These are phyloP conservation scores for Cyrtorhinus lividipennis DNA, from an alignment of 1,140 invertebrate genomes.

Conservation along the genomic window DNA sequence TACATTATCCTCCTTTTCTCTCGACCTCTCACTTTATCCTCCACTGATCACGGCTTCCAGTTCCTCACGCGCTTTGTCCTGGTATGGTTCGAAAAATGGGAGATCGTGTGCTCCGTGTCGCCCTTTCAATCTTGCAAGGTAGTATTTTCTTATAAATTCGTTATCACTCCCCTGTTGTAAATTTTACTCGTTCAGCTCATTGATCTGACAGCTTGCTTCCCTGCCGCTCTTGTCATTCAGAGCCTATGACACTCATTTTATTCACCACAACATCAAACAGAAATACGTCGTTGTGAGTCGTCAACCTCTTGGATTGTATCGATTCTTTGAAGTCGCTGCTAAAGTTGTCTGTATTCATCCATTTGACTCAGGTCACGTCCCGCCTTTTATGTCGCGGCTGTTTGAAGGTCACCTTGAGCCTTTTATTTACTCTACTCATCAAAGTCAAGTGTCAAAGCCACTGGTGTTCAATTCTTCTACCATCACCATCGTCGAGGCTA, in stretches of 20 bases:
- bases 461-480: not conserved
- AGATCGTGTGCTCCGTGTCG: not conserved
- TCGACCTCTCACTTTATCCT: not conserved
- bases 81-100: not conserved
- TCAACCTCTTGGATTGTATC: not conserved
- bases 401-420: not conserved
- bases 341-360: not conserved
- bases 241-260: too few species aligned
- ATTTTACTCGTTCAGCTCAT: not conserved
- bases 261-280: too few species aligned
- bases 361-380: not conserved
- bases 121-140: not conserved
- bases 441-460: too few species aligned
- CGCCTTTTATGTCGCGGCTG: constrained; percentile 5
- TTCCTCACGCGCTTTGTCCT: too few species aligned
- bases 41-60: too few species aligned
- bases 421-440: too few species aligned
- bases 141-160: not conserved
- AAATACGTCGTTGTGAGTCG: too few species aligned
- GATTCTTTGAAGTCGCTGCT: not conserved
- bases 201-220: not conserved
- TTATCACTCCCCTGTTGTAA: not conserved
- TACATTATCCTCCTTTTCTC: not conserved
- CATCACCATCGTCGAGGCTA: not conserved
- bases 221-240: not conserved